These are phyloP conservation scores for Podarcis lilfordi DNA, from an alignment of 2,797 vertebrate genomes.

Conservation along the genomic window DNA sequence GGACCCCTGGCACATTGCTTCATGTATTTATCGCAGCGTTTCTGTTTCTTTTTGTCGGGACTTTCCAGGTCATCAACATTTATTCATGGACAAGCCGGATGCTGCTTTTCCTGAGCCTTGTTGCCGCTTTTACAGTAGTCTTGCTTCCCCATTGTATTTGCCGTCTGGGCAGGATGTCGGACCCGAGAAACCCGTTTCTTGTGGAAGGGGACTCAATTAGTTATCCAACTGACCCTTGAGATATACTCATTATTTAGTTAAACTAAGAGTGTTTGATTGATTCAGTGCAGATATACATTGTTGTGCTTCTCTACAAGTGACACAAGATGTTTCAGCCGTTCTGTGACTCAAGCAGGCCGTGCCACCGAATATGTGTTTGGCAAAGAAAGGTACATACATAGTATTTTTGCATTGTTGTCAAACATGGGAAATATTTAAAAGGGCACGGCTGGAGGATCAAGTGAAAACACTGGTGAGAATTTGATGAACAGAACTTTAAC, in stretches of 20 bases:
- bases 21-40: conserved; percentile 10
- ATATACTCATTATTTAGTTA: conserved; percentile 42
- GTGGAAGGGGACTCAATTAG: conserved; percentile 68
- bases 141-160: conserved; percentile 67
- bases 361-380: conserved; percentile 53
- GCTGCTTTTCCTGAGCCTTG: conserved; percentile 57
- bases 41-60: conserved; percentile 40
- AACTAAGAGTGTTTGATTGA: conserved; percentile 33
- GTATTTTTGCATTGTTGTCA: conserved; percentile 27
- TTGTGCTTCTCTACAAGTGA: not conserved
- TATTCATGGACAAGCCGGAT: conserved; percentile 46
- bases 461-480: too few relatives aligned
- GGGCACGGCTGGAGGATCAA: too few relatives aligned
- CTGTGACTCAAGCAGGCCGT: conserved; percentile 44
- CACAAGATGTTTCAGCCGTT: conserved; percentile 28
- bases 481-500: too few relatives aligned
- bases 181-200: conserved; percentile 62
- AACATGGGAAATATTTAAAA: conserved; percentile 47
- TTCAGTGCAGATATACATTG: conserved; percentile 37
- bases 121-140: conserved; percentile 55
- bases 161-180: conserved; percentile 73
- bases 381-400: conserved; percentile 17
- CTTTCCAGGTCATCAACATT: conserved; percentile 59
- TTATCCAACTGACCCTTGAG: conserved; percentile 53
- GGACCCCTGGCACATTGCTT: conserved; percentile 15